Evolutionary conservation across 2,888 invertebrate genomes (phyloP).

Genomic region (Lordiphosa fenestrarum): DNA sequence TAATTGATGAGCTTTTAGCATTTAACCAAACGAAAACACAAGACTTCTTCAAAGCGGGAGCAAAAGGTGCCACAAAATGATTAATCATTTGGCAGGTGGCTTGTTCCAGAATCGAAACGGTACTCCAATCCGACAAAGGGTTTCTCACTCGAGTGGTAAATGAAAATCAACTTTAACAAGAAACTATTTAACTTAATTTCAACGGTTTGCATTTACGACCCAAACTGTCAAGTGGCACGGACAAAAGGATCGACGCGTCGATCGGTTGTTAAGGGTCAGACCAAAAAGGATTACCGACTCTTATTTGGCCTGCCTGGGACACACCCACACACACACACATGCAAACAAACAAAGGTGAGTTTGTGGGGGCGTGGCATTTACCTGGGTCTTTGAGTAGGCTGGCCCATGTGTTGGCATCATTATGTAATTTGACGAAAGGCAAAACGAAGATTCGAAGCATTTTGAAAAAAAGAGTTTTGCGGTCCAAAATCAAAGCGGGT

Average conservation of each 20-base stretch:
- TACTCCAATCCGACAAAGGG: slow-evolving; percentile 10
- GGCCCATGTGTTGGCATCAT: slow-evolving; percentile 55
- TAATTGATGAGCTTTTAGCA: slow-evolving; percentile 77
- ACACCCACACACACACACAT: slow-evolving; percentile 38
- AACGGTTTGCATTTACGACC: slow-evolving; percentile 59
- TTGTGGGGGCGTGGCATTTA: slow-evolving; percentile 42
- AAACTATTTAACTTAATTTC: slow-evolving; percentile 75
- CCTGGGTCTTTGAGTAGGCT: slow-evolving; percentile 43
- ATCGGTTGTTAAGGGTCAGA: slow-evolving; percentile 31
- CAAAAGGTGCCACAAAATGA: slow-evolving; percentile 69
- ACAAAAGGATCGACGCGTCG: slow-evolving; percentile 19
- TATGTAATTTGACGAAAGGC: slow-evolving; percentile 69
- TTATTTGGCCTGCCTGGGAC: slow-evolving; percentile 56
- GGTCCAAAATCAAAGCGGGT: slow-evolving; percentile 47
- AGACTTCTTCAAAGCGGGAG: slow-evolving; percentile 19
- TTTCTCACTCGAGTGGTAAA: slow-evolving; percentile 7
- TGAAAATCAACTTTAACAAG: slow-evolving; percentile 60
- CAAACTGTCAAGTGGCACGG: slow-evolving; percentile 71
- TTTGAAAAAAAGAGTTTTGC: slow-evolving; percentile 24
- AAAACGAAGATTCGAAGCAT: slow-evolving; percentile 12
- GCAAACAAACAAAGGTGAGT: slow-evolving; percentile 41
- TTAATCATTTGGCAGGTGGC: slow-evolving; percentile 79
- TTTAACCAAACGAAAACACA: slow-evolving; percentile 49
- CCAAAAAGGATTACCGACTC: slow-evolving; percentile 59
- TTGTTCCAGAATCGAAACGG: slow-evolving; percentile 33